Conservation (phyloP, 2,113 vertebrate species). For the Chaetops frenatus region DNA sequence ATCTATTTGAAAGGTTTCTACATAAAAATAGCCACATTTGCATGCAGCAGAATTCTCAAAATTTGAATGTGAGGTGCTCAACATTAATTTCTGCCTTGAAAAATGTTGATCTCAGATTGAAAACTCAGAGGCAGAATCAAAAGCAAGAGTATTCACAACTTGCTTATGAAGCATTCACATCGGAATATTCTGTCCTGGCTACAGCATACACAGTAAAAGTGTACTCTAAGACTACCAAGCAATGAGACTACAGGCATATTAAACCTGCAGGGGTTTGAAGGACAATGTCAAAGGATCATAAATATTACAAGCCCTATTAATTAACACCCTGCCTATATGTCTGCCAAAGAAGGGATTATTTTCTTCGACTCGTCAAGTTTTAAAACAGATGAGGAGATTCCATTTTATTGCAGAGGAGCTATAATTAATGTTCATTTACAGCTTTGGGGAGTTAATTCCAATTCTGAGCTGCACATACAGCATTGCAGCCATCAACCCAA, state of each 20-base stretch:
- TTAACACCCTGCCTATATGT: neutral
- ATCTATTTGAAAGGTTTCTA: neutral
- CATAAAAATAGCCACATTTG: neutral
- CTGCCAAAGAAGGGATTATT: constrained; percentile 2
- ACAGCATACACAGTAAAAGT: neutral
- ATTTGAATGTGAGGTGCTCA: neutral
- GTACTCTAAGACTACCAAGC: neutral
- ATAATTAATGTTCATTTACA: constrained; percentile 15
- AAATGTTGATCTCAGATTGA: neutral
- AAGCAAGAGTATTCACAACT: neutral
- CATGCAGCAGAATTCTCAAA: neutral
- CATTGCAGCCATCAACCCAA: neutral
- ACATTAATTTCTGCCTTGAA: neutral
- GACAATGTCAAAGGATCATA: constrained; percentile 15
- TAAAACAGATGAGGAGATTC: constrained; percentile 10
- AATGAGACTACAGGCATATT: neutral
- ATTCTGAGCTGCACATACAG: neutral
- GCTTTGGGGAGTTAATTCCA: neutral
- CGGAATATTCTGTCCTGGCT: neutral
- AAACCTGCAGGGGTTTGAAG: neutral
- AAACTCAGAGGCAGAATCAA: neutral
- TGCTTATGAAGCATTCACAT: neutral
- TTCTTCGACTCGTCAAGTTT: neutral
- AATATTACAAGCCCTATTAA: constrained; percentile 14
- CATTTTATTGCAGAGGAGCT: constrained; percentile 4